Percentiles rank a stretch among this genome's conserved stretches.
Evolutionary conservation across 2,797 vertebrate genomes (phyloP).

Genomic region (Vultur gryphus): DNA sequence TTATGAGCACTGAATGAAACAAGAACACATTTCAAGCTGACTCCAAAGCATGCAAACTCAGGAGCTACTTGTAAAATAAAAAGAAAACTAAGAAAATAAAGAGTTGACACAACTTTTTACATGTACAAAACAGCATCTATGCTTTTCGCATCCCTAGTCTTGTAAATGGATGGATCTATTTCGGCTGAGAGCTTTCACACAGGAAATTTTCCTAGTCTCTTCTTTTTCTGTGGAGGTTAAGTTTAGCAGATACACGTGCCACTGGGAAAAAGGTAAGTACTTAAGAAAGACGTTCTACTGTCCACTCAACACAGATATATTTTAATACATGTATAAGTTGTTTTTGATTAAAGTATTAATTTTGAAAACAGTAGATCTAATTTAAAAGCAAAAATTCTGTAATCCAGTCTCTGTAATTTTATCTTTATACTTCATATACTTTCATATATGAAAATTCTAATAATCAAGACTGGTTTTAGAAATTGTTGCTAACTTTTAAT

Average conservation of each 20-base stretch:
- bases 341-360: not conserved
- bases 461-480: not conserved
- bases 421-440: not conserved
- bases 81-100: not conserved
- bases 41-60: not conserved
- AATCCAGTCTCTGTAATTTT: not conserved
- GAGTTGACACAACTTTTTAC: not conserved
- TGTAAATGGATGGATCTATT: not conserved
- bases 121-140: not conserved
- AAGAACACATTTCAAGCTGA: not conserved
- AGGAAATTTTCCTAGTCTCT: not conserved
- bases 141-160: not conserved
- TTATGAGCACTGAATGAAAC: not conserved
- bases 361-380: not conserved
- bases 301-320: not conserved
- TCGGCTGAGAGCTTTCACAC: not conserved
- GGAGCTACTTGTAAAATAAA: not conserved
- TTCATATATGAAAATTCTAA: not conserved
- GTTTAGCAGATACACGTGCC: not conserved
- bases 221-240: not conserved
- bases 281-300: not conserved
- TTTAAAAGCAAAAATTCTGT: not conserved
- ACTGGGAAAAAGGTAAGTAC: not conserved
- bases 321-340: not conserved
- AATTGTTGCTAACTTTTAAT: not conserved